These are phyloP conservation scores for Scaptomyza tumidula DNA, from an alignment of 2,888 invertebrate genomes.

Conservation along the genomic window DNA sequence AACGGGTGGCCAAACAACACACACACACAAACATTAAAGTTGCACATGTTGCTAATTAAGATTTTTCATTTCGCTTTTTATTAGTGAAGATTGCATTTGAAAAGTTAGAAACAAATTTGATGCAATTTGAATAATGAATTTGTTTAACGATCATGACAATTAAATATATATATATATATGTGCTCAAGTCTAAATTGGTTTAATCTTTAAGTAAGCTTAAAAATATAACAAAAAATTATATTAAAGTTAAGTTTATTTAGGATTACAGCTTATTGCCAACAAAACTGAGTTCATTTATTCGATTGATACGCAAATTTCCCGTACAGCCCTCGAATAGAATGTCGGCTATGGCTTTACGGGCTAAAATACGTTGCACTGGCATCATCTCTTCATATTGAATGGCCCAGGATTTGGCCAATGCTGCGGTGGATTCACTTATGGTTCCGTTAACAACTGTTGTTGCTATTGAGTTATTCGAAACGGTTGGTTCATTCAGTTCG, in stretches of 20 bases:
- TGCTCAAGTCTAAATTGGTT: background rate
- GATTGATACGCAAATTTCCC: constrained; percentile 75
- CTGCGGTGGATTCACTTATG: constrained; percentile 72
- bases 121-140: constrained; percentile 22
- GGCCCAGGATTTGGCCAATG: constrained; percentile 80
- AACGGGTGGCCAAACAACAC: constrained; percentile 42
- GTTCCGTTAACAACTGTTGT: constrained; percentile 19
- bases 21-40: background rate
- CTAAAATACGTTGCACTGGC: constrained; percentile 74
- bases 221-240: too few species aligned
- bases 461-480: constrained; percentile 17
- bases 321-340: constrained; percentile 81
- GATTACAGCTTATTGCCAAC: constrained; percentile 42
- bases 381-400: constrained; percentile 80
- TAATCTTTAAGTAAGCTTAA: background rate
- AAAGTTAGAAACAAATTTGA: constrained; percentile 29
- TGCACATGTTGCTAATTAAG: constrained; percentile 53
- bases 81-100: constrained; percentile 25
- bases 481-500: constrained; percentile 29
- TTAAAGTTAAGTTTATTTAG: background rate
- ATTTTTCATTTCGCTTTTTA: constrained; percentile 55
- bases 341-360: constrained; percentile 80
- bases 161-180: background rate
- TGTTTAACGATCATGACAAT: constrained; percentile 15
- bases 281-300: constrained; percentile 45